phyloP scores from a whole-genome alignment of 2,888 invertebrate species.

The Ethmia dodecea region DNA sequence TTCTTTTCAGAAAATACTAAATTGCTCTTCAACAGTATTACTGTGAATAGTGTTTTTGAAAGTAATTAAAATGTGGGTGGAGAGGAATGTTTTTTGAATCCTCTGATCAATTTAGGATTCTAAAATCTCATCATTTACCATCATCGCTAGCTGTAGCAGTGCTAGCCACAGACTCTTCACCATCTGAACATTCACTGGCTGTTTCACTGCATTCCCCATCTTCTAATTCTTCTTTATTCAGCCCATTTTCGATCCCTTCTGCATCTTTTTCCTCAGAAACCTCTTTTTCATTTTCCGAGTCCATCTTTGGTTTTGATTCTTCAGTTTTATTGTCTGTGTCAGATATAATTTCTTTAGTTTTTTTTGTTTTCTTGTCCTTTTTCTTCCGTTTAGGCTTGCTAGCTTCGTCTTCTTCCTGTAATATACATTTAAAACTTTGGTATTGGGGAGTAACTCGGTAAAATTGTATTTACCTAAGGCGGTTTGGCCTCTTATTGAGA shows the following conservation, averaged over 20 bases:
- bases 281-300: slow-evolving; percentile 3
- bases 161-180: slow-evolving; percentile 47
- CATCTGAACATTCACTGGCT: slow-evolving; percentile 33
- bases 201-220: slow-evolving; percentile 83
- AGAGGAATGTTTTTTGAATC: no score
- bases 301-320: slow-evolving; percentile 3
- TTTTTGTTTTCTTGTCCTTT: slow-evolving; percentile 18
- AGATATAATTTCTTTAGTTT: slow-evolving; percentile 19
- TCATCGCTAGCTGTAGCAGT: slow-evolving; percentile 65
- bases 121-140: slow-evolving; percentile 46
- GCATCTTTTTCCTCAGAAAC: slow-evolving; percentile 11
- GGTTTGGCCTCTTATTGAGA: slow-evolving; percentile 64
- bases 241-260: slow-evolving; percentile 39
- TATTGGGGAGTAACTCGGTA: slow-evolving; percentile 48
- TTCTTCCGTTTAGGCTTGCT: slow-evolving; percentile 35
- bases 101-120: no score
- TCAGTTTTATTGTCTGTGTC: slow-evolving; percentile 14
- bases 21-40: no score
- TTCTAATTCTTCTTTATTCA: slow-evolving; percentile 56
- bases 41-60: no score
- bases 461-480: slow-evolving; percentile 73
- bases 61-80: no score
- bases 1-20: no score
- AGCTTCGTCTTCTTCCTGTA: slow-evolving; percentile 55
- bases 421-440: slow-evolving; percentile 62